Evolutionary conservation across 2,888 invertebrate genomes (phyloP), one percentile per base, ranked within the genome.

Genomic region (Sylvicola cinctus): DNA sequence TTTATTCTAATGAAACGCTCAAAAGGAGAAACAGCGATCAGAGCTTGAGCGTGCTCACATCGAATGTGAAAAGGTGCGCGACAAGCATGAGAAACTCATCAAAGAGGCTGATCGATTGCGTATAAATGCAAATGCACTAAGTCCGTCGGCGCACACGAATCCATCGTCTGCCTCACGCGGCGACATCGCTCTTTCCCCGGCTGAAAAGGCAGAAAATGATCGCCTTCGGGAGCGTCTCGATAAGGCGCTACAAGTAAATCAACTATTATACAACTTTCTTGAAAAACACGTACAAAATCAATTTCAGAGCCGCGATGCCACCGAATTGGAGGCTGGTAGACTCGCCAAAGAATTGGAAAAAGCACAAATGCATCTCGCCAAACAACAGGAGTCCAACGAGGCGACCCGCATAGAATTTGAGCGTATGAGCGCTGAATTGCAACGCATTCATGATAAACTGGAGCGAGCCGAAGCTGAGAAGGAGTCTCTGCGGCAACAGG

Each of bases 31-130:
- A 49, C 78, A 80, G 52, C 66, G 81, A 28, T 62, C 68, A 41
- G 83, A 85, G 47, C 63, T 83, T 46, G 87, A 83, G 54, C 66
- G 84, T 31, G 75, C 84, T 43, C 75, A 81, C 49, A 83, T 87
- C 51, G 87, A 87, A 59, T 75, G 81, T 45, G 87, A 87, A 51
- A 87, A 87, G 61, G 71, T 84, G 41, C 68, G 81, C 45, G 87
- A 87, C 47, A 68, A 83, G 41, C 75, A 83, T 52, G 87, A 87
- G 50, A 83, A 84, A 59, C 60, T 84, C 47, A 58, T 71, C 32
- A 66, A 66, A 37, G 66, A 72, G 51, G 60, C 69, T 30, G 72
- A 73, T 48, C 56, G 72, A 43, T 53, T 71, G 42, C 61, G 70
- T 45, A 49, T 49, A 55, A 54, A 54, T 34, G 28, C 25, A 7